A percentile compares a stretch with the other conserved stretches of the same genome.
These are phyloP conservation scores for Caenorhabditis tropicalis DNA, from an alignment of 1,140 invertebrate species.

Conservation along the genomic window DNA sequence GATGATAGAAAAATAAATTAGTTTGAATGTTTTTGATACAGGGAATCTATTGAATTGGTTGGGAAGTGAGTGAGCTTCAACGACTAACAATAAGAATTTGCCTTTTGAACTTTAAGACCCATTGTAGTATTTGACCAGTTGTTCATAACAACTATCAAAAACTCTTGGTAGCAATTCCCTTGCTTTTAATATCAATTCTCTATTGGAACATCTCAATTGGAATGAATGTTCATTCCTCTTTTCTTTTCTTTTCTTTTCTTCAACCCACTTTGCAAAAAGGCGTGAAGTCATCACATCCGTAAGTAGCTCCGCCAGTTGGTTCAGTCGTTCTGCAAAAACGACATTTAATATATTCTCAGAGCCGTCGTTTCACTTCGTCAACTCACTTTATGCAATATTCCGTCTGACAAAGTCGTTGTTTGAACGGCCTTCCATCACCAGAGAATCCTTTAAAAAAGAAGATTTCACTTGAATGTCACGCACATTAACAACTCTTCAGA, in stretches of 20 bases:
- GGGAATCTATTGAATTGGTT: too few relatives aligned
- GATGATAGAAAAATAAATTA: too few relatives aligned
- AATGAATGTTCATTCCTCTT: too few relatives aligned
- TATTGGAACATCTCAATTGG: too few relatives aligned
- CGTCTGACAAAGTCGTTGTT: constrained; percentile 38
- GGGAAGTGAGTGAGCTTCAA: too few relatives aligned
- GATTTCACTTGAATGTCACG: not conserved
- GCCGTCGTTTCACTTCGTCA: not conserved
- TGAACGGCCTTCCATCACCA: constrained; percentile 25
- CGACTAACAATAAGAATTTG: too few relatives aligned
- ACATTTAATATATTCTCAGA: not conserved
- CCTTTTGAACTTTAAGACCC: too few relatives aligned
- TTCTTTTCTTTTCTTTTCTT: not conserved
- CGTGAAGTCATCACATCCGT: constrained; percentile 41
- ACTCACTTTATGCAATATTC: constrained; percentile 40
- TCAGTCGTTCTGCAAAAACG: constrained; percentile 27
- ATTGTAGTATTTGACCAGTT: too few relatives aligned
- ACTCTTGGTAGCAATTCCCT: too few relatives aligned
- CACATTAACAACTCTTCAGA: not conserved
- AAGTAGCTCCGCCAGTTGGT: constrained; percentile 36
- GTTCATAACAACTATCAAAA: too few relatives aligned
- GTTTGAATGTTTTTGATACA: too few relatives aligned
- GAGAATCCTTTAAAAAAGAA: not conserved
- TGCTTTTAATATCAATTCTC: too few relatives aligned
- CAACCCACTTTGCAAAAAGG: constrained; percentile 26